Percentiles rank a stretch among this genome's conserved stretches.
phyloP scores from a whole-genome alignment of 2,797 vertebrate species.

The Hemitrygon akajei region DNA sequence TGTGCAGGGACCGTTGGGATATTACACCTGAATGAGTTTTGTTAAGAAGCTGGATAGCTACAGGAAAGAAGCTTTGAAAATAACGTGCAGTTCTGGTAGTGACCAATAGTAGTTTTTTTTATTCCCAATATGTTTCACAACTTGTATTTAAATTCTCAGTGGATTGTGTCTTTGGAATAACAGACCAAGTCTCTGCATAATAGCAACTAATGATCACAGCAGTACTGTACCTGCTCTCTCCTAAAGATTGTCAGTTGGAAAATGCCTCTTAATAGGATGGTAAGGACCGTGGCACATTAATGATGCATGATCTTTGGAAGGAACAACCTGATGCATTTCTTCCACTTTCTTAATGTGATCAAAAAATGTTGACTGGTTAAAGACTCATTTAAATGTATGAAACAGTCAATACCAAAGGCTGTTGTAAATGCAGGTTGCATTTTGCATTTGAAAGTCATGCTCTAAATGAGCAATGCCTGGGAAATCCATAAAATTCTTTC shows the following conservation, averaged over 20 bases:
- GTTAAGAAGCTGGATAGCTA: too few relatives aligned
- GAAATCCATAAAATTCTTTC: neutral
- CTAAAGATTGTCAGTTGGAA: neutral
- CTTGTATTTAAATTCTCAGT: too few relatives aligned
- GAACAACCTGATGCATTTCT: neutral
- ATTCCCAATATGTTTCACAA: too few relatives aligned
- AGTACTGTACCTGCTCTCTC: neutral
- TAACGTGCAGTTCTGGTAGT: too few relatives aligned
- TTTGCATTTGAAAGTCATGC: neutral
- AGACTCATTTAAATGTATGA: neutral
- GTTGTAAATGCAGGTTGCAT: neutral
- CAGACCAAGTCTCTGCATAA: too few relatives aligned
- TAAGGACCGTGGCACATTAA: neutral
- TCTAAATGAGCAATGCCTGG: neutral
- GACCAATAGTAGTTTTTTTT: too few relatives aligned
- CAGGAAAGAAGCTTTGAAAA: too few relatives aligned
- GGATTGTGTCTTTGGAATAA: too few relatives aligned
- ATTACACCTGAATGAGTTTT: too few relatives aligned
- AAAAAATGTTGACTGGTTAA: neutral
- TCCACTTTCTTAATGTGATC: neutral
- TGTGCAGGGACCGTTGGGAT: too few relatives aligned
- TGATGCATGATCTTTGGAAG: neutral
- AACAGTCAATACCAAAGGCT: neutral
- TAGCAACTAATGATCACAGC: too few relatives aligned
- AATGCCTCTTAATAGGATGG: neutral